phyloP scores from a whole-genome alignment of 2,888 invertebrate species.

The Chrysomela aeneicollis region DNA sequence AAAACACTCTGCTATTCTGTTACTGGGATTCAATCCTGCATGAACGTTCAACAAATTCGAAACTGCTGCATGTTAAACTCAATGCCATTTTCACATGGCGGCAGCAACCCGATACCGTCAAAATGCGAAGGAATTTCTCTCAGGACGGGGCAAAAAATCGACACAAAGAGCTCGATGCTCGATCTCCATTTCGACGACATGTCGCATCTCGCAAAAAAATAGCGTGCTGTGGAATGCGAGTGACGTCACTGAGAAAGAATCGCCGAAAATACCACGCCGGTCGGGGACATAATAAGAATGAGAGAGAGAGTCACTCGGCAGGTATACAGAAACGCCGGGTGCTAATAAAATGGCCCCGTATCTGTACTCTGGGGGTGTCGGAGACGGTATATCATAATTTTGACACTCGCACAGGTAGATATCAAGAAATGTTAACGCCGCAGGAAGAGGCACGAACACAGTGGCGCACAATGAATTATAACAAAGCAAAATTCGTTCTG shows the following conservation, averaged over 20 bases:
- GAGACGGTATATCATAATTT: slow-evolving; percentile 31
- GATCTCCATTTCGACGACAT: not conserved
- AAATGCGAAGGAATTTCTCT: not conserved
- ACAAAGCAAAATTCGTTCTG: no score
- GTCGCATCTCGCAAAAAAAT: slow-evolving; percentile 1
- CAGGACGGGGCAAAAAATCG: no score
- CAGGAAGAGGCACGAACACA: slow-evolving; percentile 13
- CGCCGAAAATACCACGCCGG: slow-evolving; percentile 9
- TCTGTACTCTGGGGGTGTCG: slow-evolving; percentile 11
- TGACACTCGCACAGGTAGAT: slow-evolving; percentile 32
- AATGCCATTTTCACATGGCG: no score
- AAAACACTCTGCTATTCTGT: no score
- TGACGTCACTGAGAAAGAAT: slow-evolving; percentile 3
- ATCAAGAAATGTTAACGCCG: slow-evolving; percentile 22
- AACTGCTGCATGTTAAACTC: no score
- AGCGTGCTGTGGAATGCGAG: not conserved
- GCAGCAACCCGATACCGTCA: no score
- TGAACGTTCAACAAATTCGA: no score
- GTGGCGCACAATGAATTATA: no score
- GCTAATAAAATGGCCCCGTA: slow-evolving; percentile 10
- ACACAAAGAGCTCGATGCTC: no score
- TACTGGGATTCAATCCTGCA: no score
- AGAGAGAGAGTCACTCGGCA: not conserved
- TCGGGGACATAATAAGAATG: not conserved
- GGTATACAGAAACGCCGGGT: slow-evolving; percentile 14